Percentiles rank a stretch among this genome's conserved stretches.
These are phyloP conservation scores for Achatina immaculata DNA, from an alignment of 1,140 invertebrate genomes.

Conservation along the genomic window DNA sequence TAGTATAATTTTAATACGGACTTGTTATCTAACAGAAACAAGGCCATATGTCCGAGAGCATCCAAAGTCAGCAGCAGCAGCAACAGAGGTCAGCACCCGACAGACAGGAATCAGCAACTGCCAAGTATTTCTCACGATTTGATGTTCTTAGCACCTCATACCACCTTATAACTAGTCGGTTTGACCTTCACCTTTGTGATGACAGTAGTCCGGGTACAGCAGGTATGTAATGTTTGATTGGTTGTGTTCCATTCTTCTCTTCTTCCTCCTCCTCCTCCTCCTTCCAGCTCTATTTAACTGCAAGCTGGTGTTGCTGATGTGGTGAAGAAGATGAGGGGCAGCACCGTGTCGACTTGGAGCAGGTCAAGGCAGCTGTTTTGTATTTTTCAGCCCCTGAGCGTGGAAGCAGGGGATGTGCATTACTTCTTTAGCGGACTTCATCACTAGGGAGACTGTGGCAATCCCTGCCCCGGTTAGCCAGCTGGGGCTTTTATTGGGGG, in stretches of 20 bases:
- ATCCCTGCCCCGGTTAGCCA: too few species aligned
- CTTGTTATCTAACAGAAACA: conserved; percentile 58
- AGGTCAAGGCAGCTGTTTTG: too few species aligned
- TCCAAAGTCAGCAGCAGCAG: conserved; percentile 47
- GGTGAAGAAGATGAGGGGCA: too few species aligned
- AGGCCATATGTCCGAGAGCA: conserved; percentile 45
- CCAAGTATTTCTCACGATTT: conserved; percentile 85
- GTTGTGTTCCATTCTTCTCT: background rate
- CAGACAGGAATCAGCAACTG: conserved; percentile 62
- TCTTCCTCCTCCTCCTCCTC: background rate
- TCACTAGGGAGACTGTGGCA: too few species aligned
- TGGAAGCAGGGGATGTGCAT: too few species aligned
- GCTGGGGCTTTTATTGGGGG: too few species aligned
- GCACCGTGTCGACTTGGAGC: too few species aligned
- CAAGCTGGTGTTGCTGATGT: too few species aligned
- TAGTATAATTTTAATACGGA: too few species aligned
- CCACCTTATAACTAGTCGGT: conserved; percentile 92
- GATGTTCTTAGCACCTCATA: conserved; percentile 98
- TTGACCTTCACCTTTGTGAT: conserved; percentile 97
- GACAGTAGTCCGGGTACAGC: conserved; percentile 75
- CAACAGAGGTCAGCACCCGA: conserved; percentile 44
- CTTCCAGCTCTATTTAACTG: background rate
- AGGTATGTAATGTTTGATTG: conserved; percentile 49
- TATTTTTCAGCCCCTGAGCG: too few species aligned
- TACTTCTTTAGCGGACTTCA: too few species aligned